Conservation (phyloP, 2,113 vertebrate species). For the Patagioenas fasciata region DNA sequence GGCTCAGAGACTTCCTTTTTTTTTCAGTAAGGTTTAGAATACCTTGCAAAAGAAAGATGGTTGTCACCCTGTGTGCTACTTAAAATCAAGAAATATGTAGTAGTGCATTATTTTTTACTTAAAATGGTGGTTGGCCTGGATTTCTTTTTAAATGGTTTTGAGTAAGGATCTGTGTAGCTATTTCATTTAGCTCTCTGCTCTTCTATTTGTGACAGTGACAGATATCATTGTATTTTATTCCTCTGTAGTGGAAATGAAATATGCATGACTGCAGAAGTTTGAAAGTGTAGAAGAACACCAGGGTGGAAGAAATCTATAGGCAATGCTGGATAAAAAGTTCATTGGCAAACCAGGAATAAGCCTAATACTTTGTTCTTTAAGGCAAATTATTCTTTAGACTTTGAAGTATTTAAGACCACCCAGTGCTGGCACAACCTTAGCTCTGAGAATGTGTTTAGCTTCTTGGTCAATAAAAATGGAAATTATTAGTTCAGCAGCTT, state of each 20-base stretch:
- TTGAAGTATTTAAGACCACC: background rate
- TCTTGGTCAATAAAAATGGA: background rate
- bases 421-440: background rate
- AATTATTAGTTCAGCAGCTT: background rate
- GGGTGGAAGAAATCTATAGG: background rate
- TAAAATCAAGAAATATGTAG: background rate
- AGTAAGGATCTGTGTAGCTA: background rate
- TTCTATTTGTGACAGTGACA: background rate
- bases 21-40: background rate
- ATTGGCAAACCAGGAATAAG: background rate
- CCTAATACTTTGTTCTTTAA: background rate
- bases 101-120: background rate
- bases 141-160: background rate
- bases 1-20: background rate
- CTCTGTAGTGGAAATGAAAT: background rate
- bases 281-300: background rate
- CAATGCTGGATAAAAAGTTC: background rate
- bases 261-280: background rate
- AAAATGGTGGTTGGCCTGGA: rapidly evolving
- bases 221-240: background rate
- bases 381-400: background rate
- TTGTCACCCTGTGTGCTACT: background rate
- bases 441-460: background rate
- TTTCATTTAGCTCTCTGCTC: background rate
- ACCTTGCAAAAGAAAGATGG: background rate